A percentile compares a stretch with the other conserved stretches of the same genome.
Conservation (phyloP, 2,888 invertebrate species). For the Nymphalis urticae region DNA sequence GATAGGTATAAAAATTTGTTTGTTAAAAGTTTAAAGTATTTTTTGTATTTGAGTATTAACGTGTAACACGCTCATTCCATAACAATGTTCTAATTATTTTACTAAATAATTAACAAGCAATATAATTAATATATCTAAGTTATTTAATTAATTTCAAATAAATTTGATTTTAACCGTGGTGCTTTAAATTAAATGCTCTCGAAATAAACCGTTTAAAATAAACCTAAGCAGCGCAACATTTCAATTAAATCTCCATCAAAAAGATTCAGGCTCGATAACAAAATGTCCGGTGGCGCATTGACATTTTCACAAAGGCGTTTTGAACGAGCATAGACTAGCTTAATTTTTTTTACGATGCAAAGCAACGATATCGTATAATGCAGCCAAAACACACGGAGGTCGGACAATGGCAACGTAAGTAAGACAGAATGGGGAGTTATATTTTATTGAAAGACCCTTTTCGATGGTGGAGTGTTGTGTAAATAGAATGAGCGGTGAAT, state of each 20-base stretch:
- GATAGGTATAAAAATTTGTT: too few relatives aligned
- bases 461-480: constrained; percentile 76
- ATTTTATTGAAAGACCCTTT: constrained; percentile 81
- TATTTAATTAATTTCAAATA: neutral
- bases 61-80: too few relatives aligned
- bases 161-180: neutral
- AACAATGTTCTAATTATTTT: too few relatives aligned
- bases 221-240: constrained; percentile 52
- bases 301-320: constrained; percentile 53
- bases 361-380: constrained; percentile 59
- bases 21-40: too few relatives aligned
- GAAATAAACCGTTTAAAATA: constrained; percentile 16
- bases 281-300: constrained; percentile 67
- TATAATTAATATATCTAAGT: too few relatives aligned
- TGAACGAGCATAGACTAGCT: constrained; percentile 43
- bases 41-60: too few relatives aligned
- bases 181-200: constrained; percentile 35
- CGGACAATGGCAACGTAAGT: constrained; percentile 60
- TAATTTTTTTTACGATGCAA: constrained; percentile 49
- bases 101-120: too few relatives aligned
- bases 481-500: constrained; percentile 70
- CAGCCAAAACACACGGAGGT: constrained; percentile 58
- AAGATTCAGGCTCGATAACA: constrained; percentile 61
- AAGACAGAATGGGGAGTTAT: constrained; percentile 77
- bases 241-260: constrained; percentile 60